Conservation (phyloP, 2,797 vertebrate species). For the Sebastes umbrosus region DNA sequence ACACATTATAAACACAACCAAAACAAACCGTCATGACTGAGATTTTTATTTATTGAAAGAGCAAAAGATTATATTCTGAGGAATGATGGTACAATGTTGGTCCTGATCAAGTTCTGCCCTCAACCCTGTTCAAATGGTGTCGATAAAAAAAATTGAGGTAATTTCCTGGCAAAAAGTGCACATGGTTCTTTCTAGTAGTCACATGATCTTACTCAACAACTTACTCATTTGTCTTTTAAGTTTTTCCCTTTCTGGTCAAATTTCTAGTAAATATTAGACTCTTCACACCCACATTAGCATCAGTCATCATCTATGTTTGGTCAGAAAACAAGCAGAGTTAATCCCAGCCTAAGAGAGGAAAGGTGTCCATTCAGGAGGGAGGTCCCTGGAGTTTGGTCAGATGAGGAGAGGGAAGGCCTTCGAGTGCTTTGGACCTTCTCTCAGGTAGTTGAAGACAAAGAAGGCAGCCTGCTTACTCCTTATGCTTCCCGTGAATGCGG, state of each 20-base stretch:
- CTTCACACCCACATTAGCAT: background rate
- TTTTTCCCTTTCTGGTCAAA: background rate
- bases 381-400: constrained; percentile 37
- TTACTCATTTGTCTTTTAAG: background rate
- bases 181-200: constrained; percentile 16
- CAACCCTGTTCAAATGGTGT: background rate
- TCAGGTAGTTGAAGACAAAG: background rate
- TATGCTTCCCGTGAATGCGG: background rate
- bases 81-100: constrained; percentile 40
- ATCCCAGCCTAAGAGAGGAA: constrained; percentile 16
- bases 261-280: constrained; percentile 19
- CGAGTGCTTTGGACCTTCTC: background rate
- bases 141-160: constrained; percentile 16
- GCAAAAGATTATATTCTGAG: constrained; percentile 14
- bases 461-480: background rate
- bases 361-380: constrained; percentile 2
- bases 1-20: background rate
- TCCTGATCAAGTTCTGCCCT: background rate
- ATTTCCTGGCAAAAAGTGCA: constrained; percentile 7
- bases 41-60: constrained; percentile 49
- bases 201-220: background rate
- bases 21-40: background rate
- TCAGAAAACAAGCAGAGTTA: constrained; percentile 29
- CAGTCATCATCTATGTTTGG: constrained; percentile 31
- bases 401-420: constrained; percentile 5